Percentiles rank a stretch among this genome's conserved stretches.
phyloP scores from a whole-genome alignment of 2,888 invertebrate genomes.

The Sarcophaga variegata region DNA sequence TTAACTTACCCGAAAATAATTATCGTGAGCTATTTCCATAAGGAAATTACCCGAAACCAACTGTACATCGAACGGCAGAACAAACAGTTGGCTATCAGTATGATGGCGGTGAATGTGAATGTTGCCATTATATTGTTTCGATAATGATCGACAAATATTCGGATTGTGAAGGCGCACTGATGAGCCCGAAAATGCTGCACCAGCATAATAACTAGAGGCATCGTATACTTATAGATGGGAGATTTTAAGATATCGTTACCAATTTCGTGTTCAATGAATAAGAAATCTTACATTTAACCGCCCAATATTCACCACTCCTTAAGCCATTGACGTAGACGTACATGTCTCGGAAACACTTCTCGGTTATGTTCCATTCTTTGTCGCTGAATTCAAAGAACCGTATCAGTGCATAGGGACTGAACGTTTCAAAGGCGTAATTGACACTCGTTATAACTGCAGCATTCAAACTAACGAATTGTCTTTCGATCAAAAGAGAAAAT shows the following conservation, averaged over 20 bases:
- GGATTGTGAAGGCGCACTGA: slow-evolving; percentile 84
- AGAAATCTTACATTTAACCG: slow-evolving; percentile 74
- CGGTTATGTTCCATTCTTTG: slow-evolving; percentile 77
- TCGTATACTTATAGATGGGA: slow-evolving; percentile 82
- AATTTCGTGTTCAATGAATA: neutral
- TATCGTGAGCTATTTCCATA: slow-evolving; percentile 73
- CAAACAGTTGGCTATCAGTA: slow-evolving; percentile 69
- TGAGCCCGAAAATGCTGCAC: slow-evolving; percentile 87
- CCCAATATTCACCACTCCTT: slow-evolving; percentile 76
- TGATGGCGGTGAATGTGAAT: slow-evolving; percentile 70
- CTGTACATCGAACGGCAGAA: slow-evolving; percentile 75
- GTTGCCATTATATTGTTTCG: slow-evolving; percentile 71
- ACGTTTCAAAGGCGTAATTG: slow-evolving; percentile 76
- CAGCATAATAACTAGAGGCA: slow-evolving; percentile 88
- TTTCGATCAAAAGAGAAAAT: neutral
- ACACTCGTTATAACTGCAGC: slow-evolving; percentile 74
- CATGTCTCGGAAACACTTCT: slow-evolving; percentile 76
- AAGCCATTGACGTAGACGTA: slow-evolving; percentile 76
- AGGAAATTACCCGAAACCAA: slow-evolving; percentile 73
- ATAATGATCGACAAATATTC: slow-evolving; percentile 73
- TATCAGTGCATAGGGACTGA: slow-evolving; percentile 75
- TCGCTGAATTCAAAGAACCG: slow-evolving; percentile 78
- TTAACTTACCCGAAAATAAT: slow-evolving; percentile 67
- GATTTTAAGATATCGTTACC: neutral
- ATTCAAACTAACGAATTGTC: slow-evolving; percentile 39